phyloP scores from a whole-genome alignment of 2,113 vertebrate species.

The Ceuthmochares aereus region DNA sequence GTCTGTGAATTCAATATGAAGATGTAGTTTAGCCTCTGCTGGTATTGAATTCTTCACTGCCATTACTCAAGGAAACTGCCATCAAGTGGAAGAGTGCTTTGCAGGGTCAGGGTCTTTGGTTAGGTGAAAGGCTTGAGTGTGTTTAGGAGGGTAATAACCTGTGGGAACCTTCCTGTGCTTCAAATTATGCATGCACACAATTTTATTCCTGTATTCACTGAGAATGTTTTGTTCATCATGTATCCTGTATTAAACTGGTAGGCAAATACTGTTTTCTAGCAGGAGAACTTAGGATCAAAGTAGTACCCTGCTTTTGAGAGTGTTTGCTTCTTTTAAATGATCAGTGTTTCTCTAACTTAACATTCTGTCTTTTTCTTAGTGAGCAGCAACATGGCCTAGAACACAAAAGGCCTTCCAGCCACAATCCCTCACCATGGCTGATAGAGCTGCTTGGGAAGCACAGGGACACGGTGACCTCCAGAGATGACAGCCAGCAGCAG shows the following conservation, averaged over 20 bases:
- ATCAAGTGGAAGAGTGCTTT: neutral
- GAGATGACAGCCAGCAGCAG: neutral
- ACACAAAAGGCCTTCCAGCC: neutral
- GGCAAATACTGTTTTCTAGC: neutral
- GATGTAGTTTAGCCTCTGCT: neutral
- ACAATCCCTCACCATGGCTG: accelerated
- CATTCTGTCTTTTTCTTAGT: neutral
- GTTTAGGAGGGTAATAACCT: neutral
- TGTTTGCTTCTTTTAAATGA: neutral
- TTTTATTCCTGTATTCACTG: neutral
- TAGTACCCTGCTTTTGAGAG: neutral
- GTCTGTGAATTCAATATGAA: neutral
- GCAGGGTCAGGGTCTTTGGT: neutral
- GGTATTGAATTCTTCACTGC: neutral
- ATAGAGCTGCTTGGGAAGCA: neutral
- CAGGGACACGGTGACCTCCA: neutral
- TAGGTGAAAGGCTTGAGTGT: neutral
- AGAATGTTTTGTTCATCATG: neutral
- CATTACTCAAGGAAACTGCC: neutral
- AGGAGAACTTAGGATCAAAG: neutral
- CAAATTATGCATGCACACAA: accelerated
- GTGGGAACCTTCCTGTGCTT: neutral
- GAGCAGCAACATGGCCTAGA: neutral
- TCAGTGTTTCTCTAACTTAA: neutral
- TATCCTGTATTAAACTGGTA: neutral